A percentile compares a stretch with the other conserved stretches of the same genome.
phyloP scores from a whole-genome alignment of 2,888 invertebrate genomes.

The Mythimna loreyi region DNA sequence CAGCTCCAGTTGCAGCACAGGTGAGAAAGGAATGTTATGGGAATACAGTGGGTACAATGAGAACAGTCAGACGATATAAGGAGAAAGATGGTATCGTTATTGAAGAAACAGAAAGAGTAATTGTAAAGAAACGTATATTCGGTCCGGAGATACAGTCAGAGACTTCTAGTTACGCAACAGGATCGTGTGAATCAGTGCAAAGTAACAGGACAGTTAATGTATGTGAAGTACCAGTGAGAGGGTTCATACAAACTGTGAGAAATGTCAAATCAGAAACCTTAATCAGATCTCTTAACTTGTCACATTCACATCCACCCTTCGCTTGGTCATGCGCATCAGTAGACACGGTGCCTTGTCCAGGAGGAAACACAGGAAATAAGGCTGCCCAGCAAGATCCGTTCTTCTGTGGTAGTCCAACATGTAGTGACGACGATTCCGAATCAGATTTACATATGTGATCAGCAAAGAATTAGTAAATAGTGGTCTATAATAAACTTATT shows the following conservation, averaged over 20 bases:
- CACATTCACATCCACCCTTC: background rate
- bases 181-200: conserved; percentile 17
- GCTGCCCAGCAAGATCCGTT: conserved; percentile 17
- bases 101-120: conserved; percentile 56
- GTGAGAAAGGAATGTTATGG: background rate
- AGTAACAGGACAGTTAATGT: background rate
- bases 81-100: background rate
- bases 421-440: background rate
- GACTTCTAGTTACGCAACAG: conserved; percentile 20
- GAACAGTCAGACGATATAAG: conserved; percentile 4
- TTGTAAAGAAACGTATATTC: conserved; percentile 62
- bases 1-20: background rate
- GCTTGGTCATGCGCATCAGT: conserved; percentile 13
- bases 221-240: conserved; percentile 5
- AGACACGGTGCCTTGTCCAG: background rate
- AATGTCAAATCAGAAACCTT: conserved; percentile 30
- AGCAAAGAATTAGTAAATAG: no score
- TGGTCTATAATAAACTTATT: background rate
- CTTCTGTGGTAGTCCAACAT: background rate
- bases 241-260: conserved; percentile 30
- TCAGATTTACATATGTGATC: conserved; percentile 7
- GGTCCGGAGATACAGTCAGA: conserved; percentile 48
- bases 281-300: conserved; percentile 10
- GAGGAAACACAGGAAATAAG: background rate
- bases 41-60: background rate